Evolutionary conservation across 1,140 invertebrate species (phyloP).

Genomic region (Pogonognathellus flavescens): DNA sequence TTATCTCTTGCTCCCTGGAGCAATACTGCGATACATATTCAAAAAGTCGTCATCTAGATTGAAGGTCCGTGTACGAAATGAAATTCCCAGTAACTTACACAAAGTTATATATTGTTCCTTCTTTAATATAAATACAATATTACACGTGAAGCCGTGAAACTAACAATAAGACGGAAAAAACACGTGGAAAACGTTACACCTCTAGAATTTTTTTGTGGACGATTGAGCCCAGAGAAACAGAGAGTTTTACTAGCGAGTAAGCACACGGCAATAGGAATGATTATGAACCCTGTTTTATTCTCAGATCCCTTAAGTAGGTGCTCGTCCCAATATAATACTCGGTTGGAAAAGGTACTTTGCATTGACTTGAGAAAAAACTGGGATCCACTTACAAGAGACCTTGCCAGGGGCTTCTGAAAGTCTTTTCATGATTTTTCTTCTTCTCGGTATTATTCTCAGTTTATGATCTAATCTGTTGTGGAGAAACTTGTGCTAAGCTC

Average conservation of each 20-base stretch:
- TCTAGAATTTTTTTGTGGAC: background rate
- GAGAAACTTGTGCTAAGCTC: background rate
- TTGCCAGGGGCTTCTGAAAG: constrained; percentile 19
- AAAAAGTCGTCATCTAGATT: no score
- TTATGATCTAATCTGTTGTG: background rate
- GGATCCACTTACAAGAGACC: constrained; percentile 6
- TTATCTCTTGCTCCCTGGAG: no score
- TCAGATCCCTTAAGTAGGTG: constrained; percentile 31
- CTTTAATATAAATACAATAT: background rate
- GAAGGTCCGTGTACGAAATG: no score
- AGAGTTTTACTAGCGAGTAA: background rate
- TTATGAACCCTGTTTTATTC: background rate
- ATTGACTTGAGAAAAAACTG: constrained; percentile 7
- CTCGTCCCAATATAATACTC: no score
- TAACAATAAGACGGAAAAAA: background rate
- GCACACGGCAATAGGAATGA: no score
- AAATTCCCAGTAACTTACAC: no score
- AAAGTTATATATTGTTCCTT: no score
- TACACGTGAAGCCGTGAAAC: background rate
- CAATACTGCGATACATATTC: no score
- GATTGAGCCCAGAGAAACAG: no score
- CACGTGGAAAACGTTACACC: background rate
- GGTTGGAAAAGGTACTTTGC: background rate
- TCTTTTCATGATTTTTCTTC: background rate
- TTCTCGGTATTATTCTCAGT: background rate